Conservation (phyloP, 1,140 invertebrate species). For the Akabosia matsudoensis region DNA sequence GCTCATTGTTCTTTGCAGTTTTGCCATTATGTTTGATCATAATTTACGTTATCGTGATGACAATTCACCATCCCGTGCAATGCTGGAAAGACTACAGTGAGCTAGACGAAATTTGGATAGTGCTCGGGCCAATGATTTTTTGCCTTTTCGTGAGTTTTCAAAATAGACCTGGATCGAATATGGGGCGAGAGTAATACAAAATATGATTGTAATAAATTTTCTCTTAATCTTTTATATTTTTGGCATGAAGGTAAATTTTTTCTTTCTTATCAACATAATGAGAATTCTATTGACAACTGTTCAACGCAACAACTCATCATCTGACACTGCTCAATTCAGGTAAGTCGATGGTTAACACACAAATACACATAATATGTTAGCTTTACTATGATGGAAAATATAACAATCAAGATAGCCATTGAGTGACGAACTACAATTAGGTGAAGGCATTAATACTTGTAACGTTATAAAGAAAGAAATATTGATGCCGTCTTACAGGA, state of each 20-base stretch:
- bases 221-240: too few species aligned
- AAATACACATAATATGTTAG: neutral
- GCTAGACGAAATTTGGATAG: slow-evolving; percentile 52
- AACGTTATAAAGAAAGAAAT: neutral
- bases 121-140: slow-evolving; percentile 54
- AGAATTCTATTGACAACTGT: slow-evolving; percentile 56
- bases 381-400: neutral
- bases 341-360: slow-evolving; percentile 37
- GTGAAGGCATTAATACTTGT: neutral
- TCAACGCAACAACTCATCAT: slow-evolving; percentile 49
- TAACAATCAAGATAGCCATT: too few species aligned
- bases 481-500: slow-evolving; percentile 49
- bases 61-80: slow-evolving; percentile 46
- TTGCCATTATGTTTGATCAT: slow-evolving; percentile 53
- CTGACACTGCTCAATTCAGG: slow-evolving; percentile 53
- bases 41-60: slow-evolving; percentile 52
- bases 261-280: slow-evolving; percentile 57
- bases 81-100: slow-evolving; percentile 55
- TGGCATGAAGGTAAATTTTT: slow-evolving; percentile 53
- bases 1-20: slow-evolving; percentile 48
- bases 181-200: too few species aligned
- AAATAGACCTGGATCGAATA: too few species aligned
- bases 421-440: too few species aligned
- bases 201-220: too few species aligned
- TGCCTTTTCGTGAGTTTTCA: slow-evolving; percentile 55